phyloP scores from a whole-genome alignment of 1,140 invertebrate species.

The Neotoxoptera formosana region DNA sequence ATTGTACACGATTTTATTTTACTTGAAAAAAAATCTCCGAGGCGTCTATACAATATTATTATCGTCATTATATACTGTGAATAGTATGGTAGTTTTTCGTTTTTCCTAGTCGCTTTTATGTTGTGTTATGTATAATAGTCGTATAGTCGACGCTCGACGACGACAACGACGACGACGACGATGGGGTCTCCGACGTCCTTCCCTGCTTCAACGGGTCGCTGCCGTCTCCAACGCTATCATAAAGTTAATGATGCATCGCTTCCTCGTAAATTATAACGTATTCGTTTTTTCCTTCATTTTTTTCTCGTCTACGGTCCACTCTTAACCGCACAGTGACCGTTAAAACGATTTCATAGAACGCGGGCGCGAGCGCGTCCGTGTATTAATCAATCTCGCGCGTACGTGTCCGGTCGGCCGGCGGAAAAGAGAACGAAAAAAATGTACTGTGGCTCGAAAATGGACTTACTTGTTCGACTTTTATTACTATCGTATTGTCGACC shows the following conservation, averaged over 20 bases:
- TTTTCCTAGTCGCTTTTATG: slow-evolving; percentile 17
- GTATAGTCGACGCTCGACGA: background rate
- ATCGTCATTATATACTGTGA: background rate
- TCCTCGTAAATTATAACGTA: slow-evolving; percentile 56
- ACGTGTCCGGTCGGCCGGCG: slow-evolving; percentile 23
- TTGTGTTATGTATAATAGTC: background rate
- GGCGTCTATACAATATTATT: background rate
- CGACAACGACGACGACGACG: background rate
- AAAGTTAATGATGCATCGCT: slow-evolving; percentile 57
- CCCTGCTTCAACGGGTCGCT: background rate
- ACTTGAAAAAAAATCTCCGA: background rate
- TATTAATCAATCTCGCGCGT: slow-evolving; percentile 50
- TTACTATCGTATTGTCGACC: background rate
- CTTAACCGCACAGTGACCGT: slow-evolving; percentile 25
- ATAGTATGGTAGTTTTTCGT: background rate
- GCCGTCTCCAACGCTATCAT: background rate
- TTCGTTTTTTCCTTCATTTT: slow-evolving; percentile 26
- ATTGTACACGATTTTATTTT: slow-evolving; percentile 17
- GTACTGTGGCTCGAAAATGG: background rate
- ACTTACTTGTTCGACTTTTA: background rate
- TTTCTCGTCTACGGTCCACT: background rate
- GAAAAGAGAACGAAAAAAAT: background rate
- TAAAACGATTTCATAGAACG: slow-evolving; percentile 50
- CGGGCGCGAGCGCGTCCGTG: background rate
- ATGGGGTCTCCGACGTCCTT: background rate